phyloP scores from a whole-genome alignment of 2,888 invertebrate species.

The Luffia ferchaultella region DNA sequence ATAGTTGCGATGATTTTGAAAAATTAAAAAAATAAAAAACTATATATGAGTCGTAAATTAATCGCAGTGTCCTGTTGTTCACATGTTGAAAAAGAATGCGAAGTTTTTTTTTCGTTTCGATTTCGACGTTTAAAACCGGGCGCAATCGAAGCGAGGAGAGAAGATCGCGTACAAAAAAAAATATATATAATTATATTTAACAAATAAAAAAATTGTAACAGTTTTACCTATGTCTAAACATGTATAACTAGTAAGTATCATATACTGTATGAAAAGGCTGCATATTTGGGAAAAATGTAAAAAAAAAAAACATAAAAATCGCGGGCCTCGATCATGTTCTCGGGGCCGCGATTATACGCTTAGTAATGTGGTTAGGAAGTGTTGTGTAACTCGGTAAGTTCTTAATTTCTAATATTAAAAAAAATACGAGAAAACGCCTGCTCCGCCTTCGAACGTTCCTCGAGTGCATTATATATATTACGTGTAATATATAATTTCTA shows the following conservation, averaged over 20 bases:
- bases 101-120: neutral
- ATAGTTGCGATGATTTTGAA: neutral
- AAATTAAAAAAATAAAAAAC: neutral
- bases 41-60: neutral
- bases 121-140: neutral
- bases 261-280: constrained; percentile 61
- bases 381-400: constrained; percentile 50
- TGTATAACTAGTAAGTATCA: constrained; percentile 56
- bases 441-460: constrained; percentile 29
- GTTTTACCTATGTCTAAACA: constrained; percentile 60
- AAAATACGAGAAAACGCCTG: no score
- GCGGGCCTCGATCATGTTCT: constrained; percentile 36
- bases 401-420: constrained; percentile 39
- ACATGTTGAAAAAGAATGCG: neutral
- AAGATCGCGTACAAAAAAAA: constrained; percentile 29
- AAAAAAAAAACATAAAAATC: constrained; percentile 44
- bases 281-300: constrained; percentile 53
- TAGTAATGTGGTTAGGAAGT: constrained; percentile 54
- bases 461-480: no score
- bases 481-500: no score
- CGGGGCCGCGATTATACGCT: constrained; percentile 57
- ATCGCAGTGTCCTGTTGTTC: constrained; percentile 1
- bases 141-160: constrained; percentile 18
- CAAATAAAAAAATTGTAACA: constrained; percentile 24
- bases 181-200: constrained; percentile 18